Evolutionary conservation across 1,140 invertebrate species (phyloP), one percentile per base, ranked within the genome.

Genomic region (Drosophila pseudoananassae): DNA sequence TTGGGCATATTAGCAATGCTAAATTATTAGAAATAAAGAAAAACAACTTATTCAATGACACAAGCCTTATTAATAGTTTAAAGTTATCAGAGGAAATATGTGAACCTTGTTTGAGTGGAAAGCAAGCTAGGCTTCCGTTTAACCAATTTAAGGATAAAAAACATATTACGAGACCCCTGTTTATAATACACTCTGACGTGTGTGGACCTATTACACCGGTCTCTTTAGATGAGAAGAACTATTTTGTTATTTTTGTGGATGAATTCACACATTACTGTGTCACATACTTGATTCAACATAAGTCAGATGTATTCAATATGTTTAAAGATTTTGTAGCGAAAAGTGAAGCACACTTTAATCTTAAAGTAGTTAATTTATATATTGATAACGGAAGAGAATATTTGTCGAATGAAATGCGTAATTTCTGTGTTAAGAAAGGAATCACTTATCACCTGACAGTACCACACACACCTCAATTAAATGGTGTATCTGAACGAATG

Each of bases 301-400:
- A 46, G n/a, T 61, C 50, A 10, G 50, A 69, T 20, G 65, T 61
- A 3, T 69, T 69, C 20, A 54, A n/a, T 10, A 53, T 54, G 12
- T 61, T 61, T 27, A 2, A 54, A 52, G 81, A 92, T 52, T 92
- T 66, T 78, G 49, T 91, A 66, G 80, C 15, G 9, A 53, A 53
- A 53, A 36, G 12, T 36, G 5, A 53, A 23, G 15, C 6, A 5
- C 27, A 29, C 8, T 52, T 52, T 51, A 50, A 45, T 52, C 27
- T 60, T 1, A 20, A 20, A 20, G 20, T 20, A 20, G 20, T 20
- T 20, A 20, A 20, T 20, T 20, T 20, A 20, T 20, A 20, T 20
- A 20, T 20, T 20, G 20, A 20, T 20, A 20, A 20, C 20, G 20
- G 20, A 20, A 20, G 20, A 20, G 20, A 20, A 20, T 20, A 20